phyloP scores from a whole-genome alignment of 1,140 invertebrate genomes.

The Pseudomyrmex dendroicus region DNA sequence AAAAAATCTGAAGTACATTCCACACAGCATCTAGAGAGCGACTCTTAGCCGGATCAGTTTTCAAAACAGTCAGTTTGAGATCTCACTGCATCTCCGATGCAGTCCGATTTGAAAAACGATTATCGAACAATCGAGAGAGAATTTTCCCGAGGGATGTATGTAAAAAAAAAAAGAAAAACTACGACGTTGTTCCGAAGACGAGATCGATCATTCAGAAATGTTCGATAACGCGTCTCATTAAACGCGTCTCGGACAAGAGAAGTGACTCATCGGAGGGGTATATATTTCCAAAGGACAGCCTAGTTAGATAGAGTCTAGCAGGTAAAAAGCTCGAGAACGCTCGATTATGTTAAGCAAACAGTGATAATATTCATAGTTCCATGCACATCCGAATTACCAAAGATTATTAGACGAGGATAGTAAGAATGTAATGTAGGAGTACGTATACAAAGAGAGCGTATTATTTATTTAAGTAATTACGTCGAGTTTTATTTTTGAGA shows the following conservation, averaged over 20 bases:
- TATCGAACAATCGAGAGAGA: no score
- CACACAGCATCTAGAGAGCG: not conserved
- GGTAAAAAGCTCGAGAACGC: slow-evolving; percentile 14
- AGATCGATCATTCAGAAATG: slow-evolving; percentile 2
- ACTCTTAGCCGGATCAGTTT: not conserved
- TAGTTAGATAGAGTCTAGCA: slow-evolving; percentile 42
- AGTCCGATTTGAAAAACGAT: not conserved
- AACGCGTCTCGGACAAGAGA: not conserved
- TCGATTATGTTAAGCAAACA: slow-evolving; percentile 75
- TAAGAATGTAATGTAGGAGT: slow-evolving; percentile 52
- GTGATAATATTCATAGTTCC: slow-evolving; percentile 83
- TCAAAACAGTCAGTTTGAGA: slow-evolving; percentile 5
- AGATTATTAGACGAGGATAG: slow-evolving; percentile 76
- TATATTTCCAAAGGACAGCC: not conserved
- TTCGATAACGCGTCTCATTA: not conserved
- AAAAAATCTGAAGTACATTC: not conserved
- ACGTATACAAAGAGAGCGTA: slow-evolving; percentile 26
- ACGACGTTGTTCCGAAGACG: no score
- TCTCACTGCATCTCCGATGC: not conserved
- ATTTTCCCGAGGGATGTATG: no score
- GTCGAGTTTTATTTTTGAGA: slow-evolving; percentile 35
- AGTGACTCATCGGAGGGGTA: not conserved
- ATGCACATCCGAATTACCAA: slow-evolving; percentile 84
- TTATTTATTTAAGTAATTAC: slow-evolving; percentile 44
- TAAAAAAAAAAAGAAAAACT: no score